A percentile compares a stretch with the other conserved stretches of the same genome.
phyloP scores from a whole-genome alignment of 2,888 invertebrate species.

The Caenorhabditis sulstoni region DNA sequence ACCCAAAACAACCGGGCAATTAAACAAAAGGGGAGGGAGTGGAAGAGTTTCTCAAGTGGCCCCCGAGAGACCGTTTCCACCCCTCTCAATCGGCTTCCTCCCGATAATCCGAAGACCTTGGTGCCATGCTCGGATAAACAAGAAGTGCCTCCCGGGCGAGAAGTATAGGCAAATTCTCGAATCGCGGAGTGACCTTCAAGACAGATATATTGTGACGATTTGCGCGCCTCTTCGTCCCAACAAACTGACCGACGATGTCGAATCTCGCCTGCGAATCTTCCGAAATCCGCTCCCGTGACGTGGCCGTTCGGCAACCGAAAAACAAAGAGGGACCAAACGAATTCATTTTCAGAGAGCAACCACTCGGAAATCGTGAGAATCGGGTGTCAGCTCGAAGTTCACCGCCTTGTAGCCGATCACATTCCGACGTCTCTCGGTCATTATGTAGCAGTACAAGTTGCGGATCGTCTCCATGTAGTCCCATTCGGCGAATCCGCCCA shows the following conservation, averaged over 20 bases:
- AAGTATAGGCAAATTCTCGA: slow-evolving; percentile 52
- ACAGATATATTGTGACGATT: slow-evolving; percentile 58
- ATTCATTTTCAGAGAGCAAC: slow-evolving; percentile 21
- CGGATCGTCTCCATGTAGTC: slow-evolving; percentile 54
- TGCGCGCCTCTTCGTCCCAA: slow-evolving; percentile 31
- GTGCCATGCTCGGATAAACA: slow-evolving; percentile 53
- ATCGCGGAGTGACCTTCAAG: slow-evolving; percentile 46
- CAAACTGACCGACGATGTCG: slow-evolving; percentile 10
- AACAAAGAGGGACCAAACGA: not conserved
- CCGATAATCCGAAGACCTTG: slow-evolving; percentile 44
- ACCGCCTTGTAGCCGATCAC: slow-evolving; percentile 61
- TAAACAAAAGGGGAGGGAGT: too few species aligned
- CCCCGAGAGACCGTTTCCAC: too few species aligned
- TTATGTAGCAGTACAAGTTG: slow-evolving; percentile 58
- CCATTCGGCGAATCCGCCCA: slow-evolving; percentile 61
- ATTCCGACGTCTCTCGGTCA: slow-evolving; percentile 45
- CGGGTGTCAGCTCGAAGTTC: slow-evolving; percentile 50
- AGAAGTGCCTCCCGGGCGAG: slow-evolving; percentile 16
- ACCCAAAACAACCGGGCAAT: not conserved
- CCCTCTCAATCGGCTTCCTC: slow-evolving; percentile 14
- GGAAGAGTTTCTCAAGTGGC: not conserved
- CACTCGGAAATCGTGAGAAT: slow-evolving; percentile 49
- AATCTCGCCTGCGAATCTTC: slow-evolving; percentile 21
- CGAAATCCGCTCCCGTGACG: slow-evolving; percentile 14
- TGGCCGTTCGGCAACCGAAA: slow-evolving; percentile 6